phyloP scores from a whole-genome alignment of 2,888 invertebrate species.

The Meteorus colon region DNA sequence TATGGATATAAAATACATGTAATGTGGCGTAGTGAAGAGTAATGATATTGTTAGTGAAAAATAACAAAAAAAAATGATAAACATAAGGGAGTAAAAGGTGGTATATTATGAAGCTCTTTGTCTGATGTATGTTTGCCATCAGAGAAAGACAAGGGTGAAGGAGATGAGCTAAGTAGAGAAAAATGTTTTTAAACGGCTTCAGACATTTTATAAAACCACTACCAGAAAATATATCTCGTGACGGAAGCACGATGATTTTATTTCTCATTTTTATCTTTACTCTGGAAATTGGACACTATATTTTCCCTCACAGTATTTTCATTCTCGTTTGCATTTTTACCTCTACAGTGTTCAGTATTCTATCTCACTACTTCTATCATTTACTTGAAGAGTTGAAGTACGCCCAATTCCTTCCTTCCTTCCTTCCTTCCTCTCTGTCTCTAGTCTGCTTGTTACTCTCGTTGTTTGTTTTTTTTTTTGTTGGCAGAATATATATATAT shows the following conservation, averaged over 20 bases:
- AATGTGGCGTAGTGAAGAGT: slow-evolving; percentile 8
- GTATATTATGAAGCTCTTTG: slow-evolving; percentile 14
- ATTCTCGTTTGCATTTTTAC: slow-evolving; percentile 21
- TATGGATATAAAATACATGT: background rate
- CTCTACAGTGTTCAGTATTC: background rate
- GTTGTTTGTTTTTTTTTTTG: background rate
- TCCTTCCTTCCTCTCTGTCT: slow-evolving; percentile 18
- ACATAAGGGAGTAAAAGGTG: slow-evolving; percentile 6
- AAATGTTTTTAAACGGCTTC: background rate
- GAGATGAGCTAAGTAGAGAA: slow-evolving; percentile 3
- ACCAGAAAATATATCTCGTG: no score
- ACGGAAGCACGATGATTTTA: background rate
- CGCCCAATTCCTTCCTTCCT: slow-evolving; percentile 28
- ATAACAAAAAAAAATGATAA: background rate
- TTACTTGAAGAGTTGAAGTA: slow-evolving; percentile 10
- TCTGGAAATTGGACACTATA: background rate
- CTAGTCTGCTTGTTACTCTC: background rate
- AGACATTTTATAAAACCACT: background rate
- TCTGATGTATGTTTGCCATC: slow-evolving; percentile 25
- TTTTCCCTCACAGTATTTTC: slow-evolving; percentile 2
- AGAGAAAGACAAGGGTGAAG: slow-evolving; percentile 15
- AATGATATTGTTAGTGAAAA: background rate
- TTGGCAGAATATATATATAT: background rate
- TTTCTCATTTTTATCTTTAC: background rate
- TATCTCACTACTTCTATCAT: slow-evolving; percentile 18